A percentile compares a stretch with the other conserved stretches of the same genome.
Evolutionary conservation across 2,888 invertebrate genomes (phyloP).

Genomic region (Scaptomyza flava): DNA sequence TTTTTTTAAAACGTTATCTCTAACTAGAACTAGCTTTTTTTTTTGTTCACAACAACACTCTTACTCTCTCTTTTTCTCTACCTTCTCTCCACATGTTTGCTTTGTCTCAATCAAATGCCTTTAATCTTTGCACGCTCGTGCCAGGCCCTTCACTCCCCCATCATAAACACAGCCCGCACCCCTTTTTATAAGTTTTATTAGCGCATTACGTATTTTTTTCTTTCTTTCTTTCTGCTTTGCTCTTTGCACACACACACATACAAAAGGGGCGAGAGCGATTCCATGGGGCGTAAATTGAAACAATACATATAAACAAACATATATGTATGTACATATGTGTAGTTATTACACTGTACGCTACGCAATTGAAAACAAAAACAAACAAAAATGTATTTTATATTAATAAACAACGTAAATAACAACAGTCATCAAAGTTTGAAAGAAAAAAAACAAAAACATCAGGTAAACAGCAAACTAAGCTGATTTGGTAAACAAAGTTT

Average conservation of each 20-base stretch:
- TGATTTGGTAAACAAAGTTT: constrained; percentile 47
- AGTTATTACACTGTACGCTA: constrained; percentile 15
- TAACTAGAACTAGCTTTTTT: not conserved
- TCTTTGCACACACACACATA: constrained; percentile 9
- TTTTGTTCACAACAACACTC: not conserved
- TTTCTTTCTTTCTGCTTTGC: constrained; percentile 19
- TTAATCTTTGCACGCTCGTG: constrained; percentile 71
- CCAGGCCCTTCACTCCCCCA: constrained; percentile 28
- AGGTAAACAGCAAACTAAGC: constrained; percentile 19
- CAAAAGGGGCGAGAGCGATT: constrained; percentile 38
- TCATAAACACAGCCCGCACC: constrained; percentile 11
- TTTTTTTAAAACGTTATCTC: not conserved
- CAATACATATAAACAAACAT: constrained; percentile 28
- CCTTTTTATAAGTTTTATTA: constrained; percentile 66
- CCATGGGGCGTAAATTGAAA: constrained; percentile 69
- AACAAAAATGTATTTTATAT: constrained; percentile 20
- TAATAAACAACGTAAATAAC: constrained; percentile 33
- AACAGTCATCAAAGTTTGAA: not conserved
- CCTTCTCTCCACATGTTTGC: constrained; percentile 48
- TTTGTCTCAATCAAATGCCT: constrained; percentile 73
- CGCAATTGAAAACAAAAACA: constrained; percentile 15
- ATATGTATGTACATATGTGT: not conserved
- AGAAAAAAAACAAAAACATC: constrained; percentile 6
- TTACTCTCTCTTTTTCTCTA: not conserved
- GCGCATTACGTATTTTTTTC: constrained; percentile 60